These are phyloP conservation scores for Rhynchotus rufescens DNA, from an alignment of 2,797 vertebrate genomes.

Conservation along the genomic window DNA sequence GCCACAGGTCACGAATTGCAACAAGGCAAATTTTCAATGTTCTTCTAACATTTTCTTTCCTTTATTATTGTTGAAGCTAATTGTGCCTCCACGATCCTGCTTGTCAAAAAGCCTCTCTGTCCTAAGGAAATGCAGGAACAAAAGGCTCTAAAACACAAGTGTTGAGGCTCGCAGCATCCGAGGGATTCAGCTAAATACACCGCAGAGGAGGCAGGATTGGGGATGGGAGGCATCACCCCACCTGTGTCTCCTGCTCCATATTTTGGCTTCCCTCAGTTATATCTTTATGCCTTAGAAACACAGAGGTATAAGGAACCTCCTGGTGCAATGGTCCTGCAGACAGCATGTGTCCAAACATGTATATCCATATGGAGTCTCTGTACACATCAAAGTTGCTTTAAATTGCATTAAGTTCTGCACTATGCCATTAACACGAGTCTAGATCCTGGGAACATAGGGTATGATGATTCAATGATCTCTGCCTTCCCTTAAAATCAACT, in stretches of 20 bases:
- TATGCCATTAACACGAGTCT: slow-evolving; percentile 41
- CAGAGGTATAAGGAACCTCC: neutral
- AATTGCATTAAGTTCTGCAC: neutral
- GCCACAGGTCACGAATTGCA: neutral
- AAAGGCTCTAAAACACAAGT: neutral
- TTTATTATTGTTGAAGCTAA: neutral
- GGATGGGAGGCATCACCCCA: neutral
- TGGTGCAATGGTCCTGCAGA: neutral
- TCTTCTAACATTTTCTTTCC: neutral
- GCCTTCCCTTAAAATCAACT: neutral
- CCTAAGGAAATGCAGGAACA: neutral
- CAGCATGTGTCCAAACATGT: neutral
- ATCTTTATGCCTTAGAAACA: neutral
- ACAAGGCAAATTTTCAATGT: neutral
- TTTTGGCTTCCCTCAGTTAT: neutral
- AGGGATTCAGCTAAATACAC: neutral
- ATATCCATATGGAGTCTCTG: slow-evolving; percentile 17
- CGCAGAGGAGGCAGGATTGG: neutral
- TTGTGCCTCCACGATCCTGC: neutral
- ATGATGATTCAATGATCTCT: neutral
- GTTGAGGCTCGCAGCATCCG: neutral
- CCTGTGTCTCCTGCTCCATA: neutral
- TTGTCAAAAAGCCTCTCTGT: neutral
- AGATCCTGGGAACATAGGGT: neutral
- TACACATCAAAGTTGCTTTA: neutral